Evolutionary conservation across 1,140 invertebrate species (phyloP), one percentile per base, ranked within the genome.

Genomic region (Megathymus violae): DNA sequence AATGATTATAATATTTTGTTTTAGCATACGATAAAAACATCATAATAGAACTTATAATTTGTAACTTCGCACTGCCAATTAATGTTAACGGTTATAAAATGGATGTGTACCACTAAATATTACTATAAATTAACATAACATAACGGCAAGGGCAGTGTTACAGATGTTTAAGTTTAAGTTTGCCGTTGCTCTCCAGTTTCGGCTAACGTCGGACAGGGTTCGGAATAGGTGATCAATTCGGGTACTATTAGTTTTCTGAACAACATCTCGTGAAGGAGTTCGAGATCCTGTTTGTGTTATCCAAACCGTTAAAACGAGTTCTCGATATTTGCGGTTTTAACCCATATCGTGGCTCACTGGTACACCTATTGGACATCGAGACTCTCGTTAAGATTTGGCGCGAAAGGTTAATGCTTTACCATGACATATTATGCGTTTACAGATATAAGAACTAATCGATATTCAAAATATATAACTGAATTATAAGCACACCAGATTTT

Each of bases 121-220:
- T 25, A 25, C 22, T 43, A 52, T 50, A 41, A 54, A 54, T 19
- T 54, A 41, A 38, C n/a, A 54, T 54, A 36, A 41, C 36, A 41
- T 54, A 52, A 52, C 36, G 19, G 51, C 51, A 14, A 17, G 36
- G 36, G 11, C 51, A 46, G 50, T 47, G 13, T 16, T 27, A 19
- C 62, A 51, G 62, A 63, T 63, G 62, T 63, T 63, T 54, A 46
- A 63, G 62, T 63, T 63, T 54, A 46, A 63, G 62, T 48, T 56
- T 47, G 34, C 62, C 9, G 50, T n/a, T 41, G 40, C 13, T 40
- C 50, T 47, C 50, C 41, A 56, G 14, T 46, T 17, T 31, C 54
- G 43, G 22, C 22, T 31, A 31, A 58, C 10, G 22, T 46, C 31
- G 27, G 25, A 43, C 44, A 58, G 41, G 54, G 54, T 58, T 41